Percentiles rank a stretch among this genome's conserved stretches.
These are phyloP conservation scores for Morinoia aosen DNA, from an alignment of 2,888 invertebrate genomes.

Conservation along the genomic window DNA sequence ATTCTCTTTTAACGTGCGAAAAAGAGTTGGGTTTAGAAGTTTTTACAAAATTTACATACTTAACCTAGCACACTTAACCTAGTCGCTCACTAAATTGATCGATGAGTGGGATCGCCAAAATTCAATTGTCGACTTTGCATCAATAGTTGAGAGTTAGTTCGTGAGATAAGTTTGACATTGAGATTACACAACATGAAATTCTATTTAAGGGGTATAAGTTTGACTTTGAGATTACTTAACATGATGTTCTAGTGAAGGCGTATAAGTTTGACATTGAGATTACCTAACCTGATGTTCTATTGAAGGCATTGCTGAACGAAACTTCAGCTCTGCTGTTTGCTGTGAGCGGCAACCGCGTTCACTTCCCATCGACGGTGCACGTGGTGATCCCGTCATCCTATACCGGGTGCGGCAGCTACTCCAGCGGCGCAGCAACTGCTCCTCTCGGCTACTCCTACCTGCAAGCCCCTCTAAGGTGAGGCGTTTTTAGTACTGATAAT, in stretches of 20 bases:
- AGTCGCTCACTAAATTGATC: too few species aligned
- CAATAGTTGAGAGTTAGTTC: neutral
- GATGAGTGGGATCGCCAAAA: too few species aligned
- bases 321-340: constrained; percentile 13
- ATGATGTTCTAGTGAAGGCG: too few species aligned
- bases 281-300: neutral
- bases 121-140: too few species aligned
- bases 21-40: neutral
- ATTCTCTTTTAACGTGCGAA: neutral
- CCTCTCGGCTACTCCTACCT: constrained; percentile 1
- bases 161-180: neutral
- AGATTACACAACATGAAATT: too few species aligned
- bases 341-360: neutral
- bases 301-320: neutral
- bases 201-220: too few species aligned
- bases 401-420: neutral
- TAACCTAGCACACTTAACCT: too few species aligned
- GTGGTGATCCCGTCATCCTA: neutral
- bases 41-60: too few species aligned
- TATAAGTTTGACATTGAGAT: too few species aligned
- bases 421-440: neutral
- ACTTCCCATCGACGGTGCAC: neutral
- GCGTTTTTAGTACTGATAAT: neutral
- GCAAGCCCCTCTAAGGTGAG: constrained; percentile 22
- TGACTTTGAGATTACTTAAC: too few species aligned